phyloP scores from a whole-genome alignment of 2,797 vertebrate species.

The Enteromius argenteus region DNA sequence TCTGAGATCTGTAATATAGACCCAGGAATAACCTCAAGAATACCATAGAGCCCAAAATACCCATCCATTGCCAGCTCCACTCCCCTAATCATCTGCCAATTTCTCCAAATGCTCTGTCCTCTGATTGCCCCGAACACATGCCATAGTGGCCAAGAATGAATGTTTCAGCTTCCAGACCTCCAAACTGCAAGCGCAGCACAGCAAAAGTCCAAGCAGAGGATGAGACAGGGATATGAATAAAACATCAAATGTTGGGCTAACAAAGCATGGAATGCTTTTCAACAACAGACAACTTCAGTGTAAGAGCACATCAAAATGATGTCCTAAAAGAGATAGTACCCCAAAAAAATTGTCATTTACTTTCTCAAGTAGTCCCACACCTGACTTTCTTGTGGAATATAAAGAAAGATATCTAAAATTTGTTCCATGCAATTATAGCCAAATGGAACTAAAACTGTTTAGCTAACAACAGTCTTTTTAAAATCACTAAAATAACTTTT shows the following conservation, averaged over 20 bases:
- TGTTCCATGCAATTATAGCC: not conserved
- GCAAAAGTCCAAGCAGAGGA: slow-evolving; percentile 41
- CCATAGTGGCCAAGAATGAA: slow-evolving; percentile 57
- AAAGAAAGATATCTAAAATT: not conserved
- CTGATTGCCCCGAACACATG: slow-evolving; percentile 69
- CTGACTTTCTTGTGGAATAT: not conserved
- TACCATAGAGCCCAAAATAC: slow-evolving; percentile 73
- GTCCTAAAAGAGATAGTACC: not conserved
- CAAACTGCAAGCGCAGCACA: slow-evolving; percentile 56
- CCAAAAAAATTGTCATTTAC: not conserved
- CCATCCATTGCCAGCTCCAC: slow-evolving; percentile 49
- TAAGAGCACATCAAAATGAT: not conserved
- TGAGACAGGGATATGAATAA: slow-evolving; percentile 36
- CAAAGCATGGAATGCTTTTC: slow-evolving; percentile 17
- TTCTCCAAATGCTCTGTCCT: slow-evolving; percentile 68
- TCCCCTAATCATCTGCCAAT: slow-evolving; percentile 55
- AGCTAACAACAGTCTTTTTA: not conserved
- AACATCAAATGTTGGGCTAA: slow-evolving; percentile 31
- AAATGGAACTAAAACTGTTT: not conserved
- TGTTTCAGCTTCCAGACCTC: slow-evolving; percentile 59
- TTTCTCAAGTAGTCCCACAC: not conserved
- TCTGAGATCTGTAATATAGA: slow-evolving; percentile 54
- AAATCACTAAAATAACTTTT: not conserved
- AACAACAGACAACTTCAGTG: slow-evolving; percentile 19
- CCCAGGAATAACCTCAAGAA: slow-evolving; percentile 74